A percentile compares a stretch with the other conserved stretches of the same genome.
Conservation (phyloP, 1,140 invertebrate genomes). For the Hylaeus anthracinus region DNA sequence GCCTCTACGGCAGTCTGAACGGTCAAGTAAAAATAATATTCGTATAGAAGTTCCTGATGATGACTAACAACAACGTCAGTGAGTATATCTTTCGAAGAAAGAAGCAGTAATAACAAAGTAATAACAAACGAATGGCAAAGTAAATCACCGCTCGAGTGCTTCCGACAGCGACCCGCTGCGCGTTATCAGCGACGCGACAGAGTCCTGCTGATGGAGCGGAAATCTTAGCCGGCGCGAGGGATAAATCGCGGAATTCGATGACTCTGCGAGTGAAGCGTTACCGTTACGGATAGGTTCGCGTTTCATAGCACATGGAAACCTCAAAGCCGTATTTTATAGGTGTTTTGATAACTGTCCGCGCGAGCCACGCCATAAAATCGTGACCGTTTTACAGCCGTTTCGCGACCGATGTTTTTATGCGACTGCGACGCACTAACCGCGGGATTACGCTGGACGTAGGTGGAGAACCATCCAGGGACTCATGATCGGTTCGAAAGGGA, state of each 20-base stretch:
- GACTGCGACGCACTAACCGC: not conserved
- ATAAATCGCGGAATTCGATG: slow-evolving; percentile 13
- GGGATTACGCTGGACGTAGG: not conserved
- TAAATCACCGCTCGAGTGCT: too few species aligned
- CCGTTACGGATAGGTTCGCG: slow-evolving; percentile 15
- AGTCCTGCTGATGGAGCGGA: slow-evolving; percentile 2
- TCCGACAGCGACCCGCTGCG: not conserved
- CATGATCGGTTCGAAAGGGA: not conserved
- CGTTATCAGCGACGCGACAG: slow-evolving; percentile 6
- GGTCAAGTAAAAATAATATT: too few species aligned
- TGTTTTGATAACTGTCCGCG: slow-evolving; percentile 16
- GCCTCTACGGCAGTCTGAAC: too few species aligned
- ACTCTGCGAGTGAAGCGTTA: not conserved
- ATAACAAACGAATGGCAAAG: too few species aligned
- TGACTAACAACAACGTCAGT: too few species aligned
- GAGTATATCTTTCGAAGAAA: too few species aligned
- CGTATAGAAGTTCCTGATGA: too few species aligned
- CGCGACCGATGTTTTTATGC: not conserved
- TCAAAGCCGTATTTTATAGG: not conserved
- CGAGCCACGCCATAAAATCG: not conserved
- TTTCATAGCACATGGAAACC: not conserved
- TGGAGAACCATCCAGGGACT: not conserved
- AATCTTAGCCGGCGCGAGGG: slow-evolving; percentile 2
- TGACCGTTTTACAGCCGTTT: not conserved
- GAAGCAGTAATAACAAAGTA: too few species aligned